Conservation (phyloP, 37 sponge, comb jelly and placozoan species). For the Beroe forskalii region DNA sequence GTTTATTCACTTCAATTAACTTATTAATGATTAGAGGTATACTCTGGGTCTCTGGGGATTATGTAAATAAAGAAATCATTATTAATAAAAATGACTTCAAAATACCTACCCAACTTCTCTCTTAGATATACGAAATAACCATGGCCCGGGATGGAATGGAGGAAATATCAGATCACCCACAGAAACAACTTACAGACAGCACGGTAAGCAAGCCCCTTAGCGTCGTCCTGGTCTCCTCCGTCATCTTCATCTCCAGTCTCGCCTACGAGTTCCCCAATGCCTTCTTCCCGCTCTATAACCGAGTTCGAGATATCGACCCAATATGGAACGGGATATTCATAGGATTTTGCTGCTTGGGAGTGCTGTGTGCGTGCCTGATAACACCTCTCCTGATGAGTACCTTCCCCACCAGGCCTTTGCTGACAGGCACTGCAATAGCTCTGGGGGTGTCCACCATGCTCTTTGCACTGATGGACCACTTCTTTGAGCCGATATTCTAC, state of each 20-base stretch:
- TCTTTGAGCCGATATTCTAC: not conserved
- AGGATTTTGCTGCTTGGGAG: not conserved
- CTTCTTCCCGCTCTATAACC: slow-evolving; percentile 3
- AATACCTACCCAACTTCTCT: no score
- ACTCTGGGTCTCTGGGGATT: no score
- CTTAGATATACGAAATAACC: no score
- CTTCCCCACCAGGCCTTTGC: not conserved
- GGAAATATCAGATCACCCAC: no score
- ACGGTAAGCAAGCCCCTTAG: not conserved
- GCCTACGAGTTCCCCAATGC: not conserved
- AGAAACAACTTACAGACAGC: no score
- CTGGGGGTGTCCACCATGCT: not conserved
- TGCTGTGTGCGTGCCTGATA: not conserved
- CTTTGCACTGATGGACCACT: not conserved
- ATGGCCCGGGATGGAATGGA: no score
- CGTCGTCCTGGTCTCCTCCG: not conserved
- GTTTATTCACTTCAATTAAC: no score
- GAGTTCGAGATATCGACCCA: not conserved
- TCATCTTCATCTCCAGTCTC: not conserved
- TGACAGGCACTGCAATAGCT: not conserved
- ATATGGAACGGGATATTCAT: not conserved
- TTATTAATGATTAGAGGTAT: no score
- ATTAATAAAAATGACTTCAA: no score
- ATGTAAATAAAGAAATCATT: no score
- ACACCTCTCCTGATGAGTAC: not conserved